Evolutionary conservation across 2,113 vertebrate species (phyloP).

Genomic region (Corydoras maculifer): DNA sequence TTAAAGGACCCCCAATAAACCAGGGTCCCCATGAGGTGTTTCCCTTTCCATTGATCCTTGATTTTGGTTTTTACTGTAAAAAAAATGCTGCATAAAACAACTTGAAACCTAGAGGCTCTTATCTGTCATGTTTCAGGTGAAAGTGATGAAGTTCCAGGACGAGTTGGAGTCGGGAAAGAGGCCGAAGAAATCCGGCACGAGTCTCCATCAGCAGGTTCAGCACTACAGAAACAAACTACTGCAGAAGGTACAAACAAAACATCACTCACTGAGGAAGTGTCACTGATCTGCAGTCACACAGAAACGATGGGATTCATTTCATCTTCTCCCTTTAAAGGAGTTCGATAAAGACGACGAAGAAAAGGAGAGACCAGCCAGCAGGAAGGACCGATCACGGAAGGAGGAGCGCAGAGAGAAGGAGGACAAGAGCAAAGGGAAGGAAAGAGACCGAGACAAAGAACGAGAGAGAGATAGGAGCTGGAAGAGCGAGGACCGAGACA

Average conservation of each 20-base stretch:
- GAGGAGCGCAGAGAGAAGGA: slow-evolving; percentile 58
- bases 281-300: too few relatives aligned
- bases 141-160: slow-evolving; percentile 73
- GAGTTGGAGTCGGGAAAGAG: slow-evolving; percentile 70
- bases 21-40: too few relatives aligned
- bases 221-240: slow-evolving; percentile 71
- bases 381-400: slow-evolving; percentile 59
- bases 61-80: too few relatives aligned
- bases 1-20: too few relatives aligned
- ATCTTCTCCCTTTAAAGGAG: slow-evolving; percentile 51
- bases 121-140: slow-evolving; percentile 53
- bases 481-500: slow-evolving; percentile 47
- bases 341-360: slow-evolving; percentile 65
- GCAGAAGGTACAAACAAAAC: slow-evolving; percentile 58
- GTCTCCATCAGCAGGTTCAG: slow-evolving; percentile 67
- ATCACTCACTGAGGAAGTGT: neutral
- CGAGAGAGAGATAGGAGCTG: slow-evolving; percentile 51
- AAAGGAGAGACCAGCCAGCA: slow-evolving; percentile 51
- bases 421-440: slow-evolving; percentile 52
- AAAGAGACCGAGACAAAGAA: slow-evolving; percentile 51
- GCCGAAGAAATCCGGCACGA: slow-evolving; percentile 60
- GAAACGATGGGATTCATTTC: too few relatives aligned
- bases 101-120: too few relatives aligned
- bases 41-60: too few relatives aligned
- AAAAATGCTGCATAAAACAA: too few relatives aligned